These are phyloP conservation scores for Dolichotis patagonum DNA, from an alignment of 2,113 vertebrate species.

Conservation along the genomic window DNA sequence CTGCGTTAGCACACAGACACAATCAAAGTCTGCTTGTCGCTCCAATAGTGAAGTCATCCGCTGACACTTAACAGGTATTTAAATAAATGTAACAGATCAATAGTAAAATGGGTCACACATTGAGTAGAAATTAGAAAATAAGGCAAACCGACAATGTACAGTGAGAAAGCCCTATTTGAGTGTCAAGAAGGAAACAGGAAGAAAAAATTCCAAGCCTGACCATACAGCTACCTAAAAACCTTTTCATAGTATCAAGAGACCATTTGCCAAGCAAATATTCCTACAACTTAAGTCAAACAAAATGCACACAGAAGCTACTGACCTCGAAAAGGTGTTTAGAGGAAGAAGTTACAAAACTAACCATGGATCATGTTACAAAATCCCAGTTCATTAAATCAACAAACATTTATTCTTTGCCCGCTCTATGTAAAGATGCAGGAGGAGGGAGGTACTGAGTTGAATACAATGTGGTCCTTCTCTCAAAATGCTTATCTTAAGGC, in stretches of 20 bases:
- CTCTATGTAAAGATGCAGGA: neutral
- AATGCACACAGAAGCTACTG: constrained; percentile 50
- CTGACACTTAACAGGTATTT: neutral
- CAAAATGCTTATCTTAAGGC: neutral
- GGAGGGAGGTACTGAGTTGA: neutral
- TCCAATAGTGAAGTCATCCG: neutral
- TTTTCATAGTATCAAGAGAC: constrained; percentile 51
- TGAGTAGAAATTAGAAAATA: constrained; percentile 51
- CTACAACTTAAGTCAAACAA: constrained; percentile 37
- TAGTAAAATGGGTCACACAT: neutral
- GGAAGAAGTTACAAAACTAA: constrained; percentile 49
- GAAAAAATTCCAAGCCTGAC: constrained; percentile 54
- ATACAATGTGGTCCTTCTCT: neutral
- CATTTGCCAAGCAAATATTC: constrained; percentile 62
- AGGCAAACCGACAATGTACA: neutral
- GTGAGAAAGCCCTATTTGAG: neutral
- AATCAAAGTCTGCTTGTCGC: neutral
- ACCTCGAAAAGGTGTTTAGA: neutral
- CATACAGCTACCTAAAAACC: constrained; percentile 39
- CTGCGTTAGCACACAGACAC: neutral
- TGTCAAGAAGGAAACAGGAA: constrained; percentile 64
- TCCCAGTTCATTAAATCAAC: constrained; percentile 44
- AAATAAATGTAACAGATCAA: constrained; percentile 28
- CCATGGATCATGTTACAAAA: constrained; percentile 43
- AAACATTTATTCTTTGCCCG: constrained; percentile 18